phyloP scores from a whole-genome alignment of 2,113 vertebrate genomes.

The Junco hyemalis region DNA sequence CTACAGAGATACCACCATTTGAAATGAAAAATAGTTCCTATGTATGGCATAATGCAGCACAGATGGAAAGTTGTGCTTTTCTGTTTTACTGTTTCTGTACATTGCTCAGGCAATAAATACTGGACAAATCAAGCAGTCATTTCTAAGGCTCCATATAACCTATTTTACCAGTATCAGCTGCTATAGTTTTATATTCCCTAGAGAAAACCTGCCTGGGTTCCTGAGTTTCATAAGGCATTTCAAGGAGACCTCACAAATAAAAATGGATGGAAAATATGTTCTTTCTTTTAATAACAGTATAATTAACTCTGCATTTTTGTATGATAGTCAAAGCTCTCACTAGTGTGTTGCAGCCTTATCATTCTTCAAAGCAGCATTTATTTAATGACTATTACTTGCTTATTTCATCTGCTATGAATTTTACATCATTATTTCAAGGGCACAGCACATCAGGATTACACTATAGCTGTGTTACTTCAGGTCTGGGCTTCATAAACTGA shows the following conservation, averaged over 20 bases:
- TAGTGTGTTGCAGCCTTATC: background rate
- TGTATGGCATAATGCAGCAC: slow-evolving; percentile 60
- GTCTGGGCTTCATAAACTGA: background rate
- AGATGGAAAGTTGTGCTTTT: slow-evolving; percentile 68
- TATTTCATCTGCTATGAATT: background rate
- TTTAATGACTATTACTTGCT: slow-evolving; percentile 2
- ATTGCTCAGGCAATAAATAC: slow-evolving; percentile 67
- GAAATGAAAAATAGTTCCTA: slow-evolving; percentile 69
- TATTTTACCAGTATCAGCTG: slow-evolving; percentile 69
- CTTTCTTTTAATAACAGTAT: slow-evolving; percentile 2
- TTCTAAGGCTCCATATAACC: slow-evolving; percentile 63
- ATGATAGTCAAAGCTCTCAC: background rate
- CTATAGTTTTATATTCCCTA: slow-evolving; percentile 35
- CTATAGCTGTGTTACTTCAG: rapidly evolving
- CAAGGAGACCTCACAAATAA: slow-evolving; percentile 67
- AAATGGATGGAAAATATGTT: background rate
- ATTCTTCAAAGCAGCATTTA: background rate
- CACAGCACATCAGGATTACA: background rate
- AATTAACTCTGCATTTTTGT: background rate
- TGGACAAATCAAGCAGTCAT: slow-evolving; percentile 56
- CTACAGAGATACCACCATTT: slow-evolving; percentile 36
- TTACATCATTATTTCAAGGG: background rate
- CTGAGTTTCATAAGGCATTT: slow-evolving; percentile 59
- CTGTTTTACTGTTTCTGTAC: slow-evolving; percentile 58
- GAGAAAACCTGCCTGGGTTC: slow-evolving; percentile 52